These are phyloP conservation scores for Poeciliopsis infans DNA, from an alignment of 2,797 vertebrate genomes.

Conservation along the genomic window DNA sequence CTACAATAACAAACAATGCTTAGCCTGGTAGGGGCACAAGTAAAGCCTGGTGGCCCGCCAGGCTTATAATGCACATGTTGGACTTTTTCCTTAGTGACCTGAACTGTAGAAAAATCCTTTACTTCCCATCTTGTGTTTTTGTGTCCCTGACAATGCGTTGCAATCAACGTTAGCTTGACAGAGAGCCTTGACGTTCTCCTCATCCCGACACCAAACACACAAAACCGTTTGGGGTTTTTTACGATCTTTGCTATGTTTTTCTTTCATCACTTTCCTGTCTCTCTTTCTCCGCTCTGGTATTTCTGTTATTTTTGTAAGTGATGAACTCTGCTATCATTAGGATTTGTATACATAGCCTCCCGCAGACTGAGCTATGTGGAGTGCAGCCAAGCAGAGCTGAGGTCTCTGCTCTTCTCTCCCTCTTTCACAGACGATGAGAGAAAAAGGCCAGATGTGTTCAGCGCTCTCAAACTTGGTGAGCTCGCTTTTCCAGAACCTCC, in stretches of 20 bases:
- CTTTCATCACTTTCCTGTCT: background rate
- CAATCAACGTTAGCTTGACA: constrained; percentile 43
- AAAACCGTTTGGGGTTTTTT: background rate
- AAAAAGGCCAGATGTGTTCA: constrained; percentile 92
- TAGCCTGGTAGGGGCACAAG: too few species aligned
- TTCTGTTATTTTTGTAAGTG: constrained; percentile 2
- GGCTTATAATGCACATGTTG: too few species aligned
- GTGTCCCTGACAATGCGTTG: constrained; percentile 7
- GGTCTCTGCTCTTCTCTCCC: constrained; percentile 17
- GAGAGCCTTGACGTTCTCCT: constrained; percentile 9
- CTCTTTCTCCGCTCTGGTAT: background rate
- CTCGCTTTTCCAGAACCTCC: background rate
- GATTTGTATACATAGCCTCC: constrained; percentile 33
- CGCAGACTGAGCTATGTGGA: constrained; percentile 23
- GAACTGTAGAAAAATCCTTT: background rate
- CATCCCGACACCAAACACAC: background rate
- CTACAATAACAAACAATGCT: too few species aligned
- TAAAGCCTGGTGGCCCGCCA: too few species aligned
- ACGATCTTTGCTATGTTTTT: background rate
- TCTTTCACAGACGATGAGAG: constrained; percentile 84
- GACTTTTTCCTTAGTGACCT: background rate
- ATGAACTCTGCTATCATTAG: constrained; percentile 8
- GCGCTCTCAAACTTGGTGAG: constrained; percentile 92
- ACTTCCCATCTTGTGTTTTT: background rate
- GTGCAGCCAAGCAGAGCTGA: constrained; percentile 10